Evolutionary conservation across 2,888 invertebrate species (phyloP), one percentile per base, ranked within the genome.

Genomic region (Maniola hyperantus): DNA sequence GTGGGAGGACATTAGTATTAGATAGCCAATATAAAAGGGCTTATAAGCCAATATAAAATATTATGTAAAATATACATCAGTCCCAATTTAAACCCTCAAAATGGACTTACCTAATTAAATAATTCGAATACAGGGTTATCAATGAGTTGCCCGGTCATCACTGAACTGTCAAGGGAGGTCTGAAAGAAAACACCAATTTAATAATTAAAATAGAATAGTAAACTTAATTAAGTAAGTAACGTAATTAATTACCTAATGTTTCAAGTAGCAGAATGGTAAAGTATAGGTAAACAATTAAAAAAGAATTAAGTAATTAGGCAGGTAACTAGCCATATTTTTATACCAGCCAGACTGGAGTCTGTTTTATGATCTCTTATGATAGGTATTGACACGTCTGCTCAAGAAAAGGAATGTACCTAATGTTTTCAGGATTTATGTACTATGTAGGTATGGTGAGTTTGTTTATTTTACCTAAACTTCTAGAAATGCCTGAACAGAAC

Each of bases 311-410:
- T n/a, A n/a, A n/a, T n/a, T n/a, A 4, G 26, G 4, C 26, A 26
- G 26, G 26, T 66, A n/a, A 64, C 66, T 69, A 42, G 59, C 62
- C 62, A 65, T 69, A 67, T 44, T 59, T 64, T 69, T 65, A 55
- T 62, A 64, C 26, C 26, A 66, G 69, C 64, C 33, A 44, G 26
- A 26, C 4, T 26, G 26, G 26, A 26, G 26, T 26, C 26, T 26
- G 26, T 26, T 26, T 26, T 26, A 26, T 26, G 26, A 26, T 26
- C 26, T 26, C 26, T 26, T 26, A 26, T 4, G 26, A 26, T 26
- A 26, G 26, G 1, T 26, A 26, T 26, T 26, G 26, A 26, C 4
- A 26, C 26, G 26, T 2, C 26, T 26, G 26, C 26, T 4, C 26
- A 26, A 26, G 26, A 26, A 26, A 26, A 26, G 26, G 4, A 26